Evolutionary conservation across 2,797 vertebrate genomes (phyloP).

Genomic region (Borostomias antarcticus): DNA sequence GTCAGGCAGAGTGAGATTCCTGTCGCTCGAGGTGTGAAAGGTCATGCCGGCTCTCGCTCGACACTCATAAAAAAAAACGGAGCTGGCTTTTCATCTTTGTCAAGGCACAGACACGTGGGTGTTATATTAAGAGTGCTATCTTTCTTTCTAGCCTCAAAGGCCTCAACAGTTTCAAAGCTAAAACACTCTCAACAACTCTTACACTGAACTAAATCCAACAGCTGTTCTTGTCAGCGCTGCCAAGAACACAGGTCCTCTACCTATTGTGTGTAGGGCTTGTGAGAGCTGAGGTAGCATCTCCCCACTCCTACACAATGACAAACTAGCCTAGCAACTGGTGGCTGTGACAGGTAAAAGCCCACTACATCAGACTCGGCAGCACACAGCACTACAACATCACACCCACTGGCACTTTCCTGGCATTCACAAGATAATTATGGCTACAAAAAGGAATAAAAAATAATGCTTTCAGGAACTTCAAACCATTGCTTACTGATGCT

Average conservation of each 20-base stretch:
- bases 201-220: slow-evolving; percentile 44
- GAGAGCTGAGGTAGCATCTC: slow-evolving; percentile 18
- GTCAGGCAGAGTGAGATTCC: slow-evolving; percentile 35
- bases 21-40: slow-evolving; percentile 47
- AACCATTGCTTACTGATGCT: too few relatives aligned
- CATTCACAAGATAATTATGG: too few relatives aligned
- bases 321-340: slow-evolving; percentile 53
- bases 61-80: background rate
- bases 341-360: slow-evolving; percentile 62
- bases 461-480: too few relatives aligned
- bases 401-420: too few relatives aligned
- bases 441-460: too few relatives aligned
- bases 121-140: background rate
- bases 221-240: slow-evolving; percentile 74
- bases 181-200: background rate
- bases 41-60: slow-evolving; percentile 25
- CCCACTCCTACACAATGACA: slow-evolving; percentile 44
- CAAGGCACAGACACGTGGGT: slow-evolving; percentile 5
- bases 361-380: slow-evolving; percentile 12
- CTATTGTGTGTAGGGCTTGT: slow-evolving; percentile 41
- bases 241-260: slow-evolving; percentile 64
- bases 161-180: background rate
- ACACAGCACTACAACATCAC: background rate
- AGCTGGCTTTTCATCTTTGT: slow-evolving; percentile 10
- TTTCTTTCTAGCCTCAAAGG: background rate